Evolutionary conservation across 1,140 invertebrate genomes (phyloP), one percentile per base, ranked within the genome.

Genomic region (Carposina sasakii): DNA sequence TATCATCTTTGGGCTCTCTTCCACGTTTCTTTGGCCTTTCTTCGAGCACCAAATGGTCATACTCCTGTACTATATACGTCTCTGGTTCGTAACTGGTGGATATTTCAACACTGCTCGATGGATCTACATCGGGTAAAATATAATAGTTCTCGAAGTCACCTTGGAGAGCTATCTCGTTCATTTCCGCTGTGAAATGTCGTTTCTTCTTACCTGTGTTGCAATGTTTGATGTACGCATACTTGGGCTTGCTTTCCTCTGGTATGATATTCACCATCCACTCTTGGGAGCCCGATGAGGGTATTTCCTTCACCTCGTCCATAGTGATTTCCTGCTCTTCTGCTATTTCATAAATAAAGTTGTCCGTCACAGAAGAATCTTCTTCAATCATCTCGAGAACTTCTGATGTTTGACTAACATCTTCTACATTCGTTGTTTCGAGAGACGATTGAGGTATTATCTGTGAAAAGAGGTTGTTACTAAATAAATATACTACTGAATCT

Each of bases 301-400:
- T 78, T 20, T 83, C 79, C 42, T 78, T 81, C 0, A 83, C 79
- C 9, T 83, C 79, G 3, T 83, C 79, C 78, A 82, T 82, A 0
- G 67, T 63, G 13, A 81, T 81, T 45, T 81, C 79, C 34, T 83
- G 79, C 48, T 83, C 79, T 21, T 83, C 76, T 0, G 79, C 79
- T 42, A 83, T 83, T 45, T 83, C 79, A 36, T 79, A 83, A 5
- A 83, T 81, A 44, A 81, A 81, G 48, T 81, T 83, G 28, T 83
- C 75, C 0, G 70, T 39, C 6, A 82, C 70, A 9, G 64, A 67
- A 1, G 49, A 57, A 3, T 82, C 78, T 3, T 81, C 76, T 3
- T 81, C 76, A 59, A 78, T 74, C 4, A 81, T 72, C 30, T 76
- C 73, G 1, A 77, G 53, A 0, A 72, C 73, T 34, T 79, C 76